phyloP scores from a whole-genome alignment of 2,113 vertebrate genomes.

The Hyperopisus bebe region DNA sequence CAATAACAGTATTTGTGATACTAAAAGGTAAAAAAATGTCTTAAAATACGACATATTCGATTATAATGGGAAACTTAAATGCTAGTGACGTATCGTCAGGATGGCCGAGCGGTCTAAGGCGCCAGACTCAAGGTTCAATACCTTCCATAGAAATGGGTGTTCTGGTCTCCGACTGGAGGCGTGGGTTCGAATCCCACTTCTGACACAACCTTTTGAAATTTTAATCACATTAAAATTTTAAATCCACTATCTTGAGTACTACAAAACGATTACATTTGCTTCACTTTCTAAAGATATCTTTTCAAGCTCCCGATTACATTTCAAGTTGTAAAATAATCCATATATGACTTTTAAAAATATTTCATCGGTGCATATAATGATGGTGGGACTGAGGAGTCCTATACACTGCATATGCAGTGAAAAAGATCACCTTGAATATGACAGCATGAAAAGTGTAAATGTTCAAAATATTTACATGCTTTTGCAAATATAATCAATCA shows the following conservation, averaged over 20 bases:
- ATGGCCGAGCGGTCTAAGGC: conserved; percentile 49
- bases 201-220: too few species aligned
- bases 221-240: too few species aligned
- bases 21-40: too few species aligned
- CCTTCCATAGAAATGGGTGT: conserved; percentile 39
- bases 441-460: neutral
- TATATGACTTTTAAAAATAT: neutral
- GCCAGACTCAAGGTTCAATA: conserved; percentile 44
- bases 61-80: too few species aligned
- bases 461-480: neutral
- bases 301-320: neutral
- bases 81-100: conserved; percentile 28
- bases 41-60: too few species aligned
- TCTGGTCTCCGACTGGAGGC: conserved; percentile 79
- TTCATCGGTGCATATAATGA: neutral
- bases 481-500: neutral
- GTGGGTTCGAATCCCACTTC: conserved; percentile 86
- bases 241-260: neutral
- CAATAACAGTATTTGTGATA: too few species aligned
- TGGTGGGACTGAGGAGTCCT: neutral
- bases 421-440: neutral
- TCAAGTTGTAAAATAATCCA: neutral
- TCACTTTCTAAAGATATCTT: neutral
- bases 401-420: neutral
- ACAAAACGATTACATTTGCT: neutral